Base-by-base conservation (phyloP, 2,113 vertebrate genomes). In the Campylorhamphus procurvoides region DNA sequence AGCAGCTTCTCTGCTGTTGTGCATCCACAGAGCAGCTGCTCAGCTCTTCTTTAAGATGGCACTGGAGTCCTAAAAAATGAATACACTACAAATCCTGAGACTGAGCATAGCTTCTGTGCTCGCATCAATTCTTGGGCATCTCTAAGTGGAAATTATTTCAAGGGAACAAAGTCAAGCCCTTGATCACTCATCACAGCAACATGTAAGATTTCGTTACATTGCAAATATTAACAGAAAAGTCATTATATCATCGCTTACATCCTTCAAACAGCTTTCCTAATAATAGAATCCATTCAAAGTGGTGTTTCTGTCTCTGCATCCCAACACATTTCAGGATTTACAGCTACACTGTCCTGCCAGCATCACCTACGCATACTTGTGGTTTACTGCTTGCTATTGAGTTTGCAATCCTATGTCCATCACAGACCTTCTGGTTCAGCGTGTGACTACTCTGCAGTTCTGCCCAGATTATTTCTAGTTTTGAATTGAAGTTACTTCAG, bases 121-220 rank as follows among this genome's bases (percentile, higher is more conserved):
- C 25, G 23, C 18, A 40, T 20, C 12, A n/a, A 0, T 42, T 50
- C 40, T 33, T 39, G 35, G 3, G 7, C 1, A 2, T 75, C 19
- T 35, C 81, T 87, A 78, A 62, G 5, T 22, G n/a, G 35, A 86
- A 91, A 58, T 55, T 58, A 16, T 71, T 71, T 82, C 18, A 15
- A 1, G 1, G 44, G 17, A 72, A 33, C 10, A 33, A 58, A 33
- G 19, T 59, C 37, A 80, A 89, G 18, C 9, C 20, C 33, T 52
- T 75, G 47, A 47, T 37, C 29, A 18, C 18, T 12, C 14, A 1
- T 56, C 42, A 72, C 10, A 72, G 31, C 5, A 56, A 28, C 14
- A 35, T 3, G 0, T 29, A 59, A 62, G 27, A 66, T 58, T 85
- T 49, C 0, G 1, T 62, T 56, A 72, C 46, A 28, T 15, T 23